A percentile compares a stretch with the other conserved stretches of the same genome.
Conservation (phyloP, 92 coral and sea anemone species). For the Scolanthus callimorphus region DNA sequence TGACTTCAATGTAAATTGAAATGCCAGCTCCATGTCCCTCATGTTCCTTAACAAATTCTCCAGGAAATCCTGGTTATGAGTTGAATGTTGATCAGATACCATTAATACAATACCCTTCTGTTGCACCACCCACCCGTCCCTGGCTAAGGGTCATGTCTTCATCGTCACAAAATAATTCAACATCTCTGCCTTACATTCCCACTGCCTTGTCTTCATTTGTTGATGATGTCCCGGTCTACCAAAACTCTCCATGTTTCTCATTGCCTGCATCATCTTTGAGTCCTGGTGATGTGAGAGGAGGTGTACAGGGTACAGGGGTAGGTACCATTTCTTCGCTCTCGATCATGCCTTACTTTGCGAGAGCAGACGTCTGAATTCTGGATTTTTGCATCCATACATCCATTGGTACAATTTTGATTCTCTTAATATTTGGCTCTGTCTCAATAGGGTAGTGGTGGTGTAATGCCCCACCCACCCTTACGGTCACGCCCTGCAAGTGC, state of each 20-base stretch:
- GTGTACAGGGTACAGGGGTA: not conserved
- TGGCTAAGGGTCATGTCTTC: slow-evolving; percentile 38
- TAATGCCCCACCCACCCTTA: slow-evolving; percentile 87
- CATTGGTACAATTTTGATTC: too few species aligned
- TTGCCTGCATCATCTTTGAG: slow-evolving; percentile 31
- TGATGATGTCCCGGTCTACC: slow-evolving; percentile 36
- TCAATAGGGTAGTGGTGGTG: slow-evolving; percentile 32
- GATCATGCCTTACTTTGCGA: too few species aligned
- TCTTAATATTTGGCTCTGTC: not conserved
- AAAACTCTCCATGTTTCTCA: slow-evolving; percentile 39
- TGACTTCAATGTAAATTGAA: too few species aligned
- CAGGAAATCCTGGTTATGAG: slow-evolving; percentile 79
- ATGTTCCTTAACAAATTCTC: slow-evolving; percentile 13
- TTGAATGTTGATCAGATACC: slow-evolving; percentile 55
- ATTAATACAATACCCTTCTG: slow-evolving; percentile 43
- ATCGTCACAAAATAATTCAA: slow-evolving; percentile 14
- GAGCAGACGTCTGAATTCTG: too few species aligned
- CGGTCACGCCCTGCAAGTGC: slow-evolving; percentile 87
- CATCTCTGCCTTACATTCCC: slow-evolving; percentile 73
- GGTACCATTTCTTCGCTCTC: too few species aligned
- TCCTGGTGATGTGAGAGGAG: slow-evolving; percentile 10
- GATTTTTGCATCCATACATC: too few species aligned
- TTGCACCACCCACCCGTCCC: slow-evolving; percentile 26
- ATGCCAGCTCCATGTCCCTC: too few species aligned
- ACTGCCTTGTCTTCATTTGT: slow-evolving; percentile 27